phyloP scores from a whole-genome alignment of 2,888 invertebrate species.

The Galerucella calmariensis region DNA sequence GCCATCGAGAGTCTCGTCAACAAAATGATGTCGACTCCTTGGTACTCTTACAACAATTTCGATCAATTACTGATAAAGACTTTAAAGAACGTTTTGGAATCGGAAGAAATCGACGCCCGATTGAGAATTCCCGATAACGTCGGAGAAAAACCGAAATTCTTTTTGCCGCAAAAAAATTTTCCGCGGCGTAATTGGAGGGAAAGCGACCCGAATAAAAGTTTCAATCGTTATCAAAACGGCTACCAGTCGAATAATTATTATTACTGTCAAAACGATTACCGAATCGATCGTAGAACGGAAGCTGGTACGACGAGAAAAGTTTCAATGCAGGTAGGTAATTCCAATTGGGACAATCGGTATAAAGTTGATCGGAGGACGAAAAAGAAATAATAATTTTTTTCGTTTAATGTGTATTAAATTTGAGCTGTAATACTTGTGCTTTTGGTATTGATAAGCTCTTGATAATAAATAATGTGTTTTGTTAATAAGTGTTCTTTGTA shows the following conservation, averaged over 20 bases:
- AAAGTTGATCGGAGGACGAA: neutral
- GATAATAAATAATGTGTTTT: constrained; percentile 3
- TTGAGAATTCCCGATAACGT: constrained; percentile 79
- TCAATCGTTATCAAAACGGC: neutral
- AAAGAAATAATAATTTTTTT: neutral
- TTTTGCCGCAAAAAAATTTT: constrained; percentile 38
- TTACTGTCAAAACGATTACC: neutral
- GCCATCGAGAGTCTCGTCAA: constrained; percentile 51
- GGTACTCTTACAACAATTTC: constrained; percentile 73
- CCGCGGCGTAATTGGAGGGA: neutral
- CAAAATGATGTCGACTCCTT: constrained; percentile 70
- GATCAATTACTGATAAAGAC: constrained; percentile 62
- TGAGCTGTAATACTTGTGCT: neutral
- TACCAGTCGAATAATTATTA: neutral
- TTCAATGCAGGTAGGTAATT: neutral
- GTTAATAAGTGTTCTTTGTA: neutral
- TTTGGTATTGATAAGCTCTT: neutral
- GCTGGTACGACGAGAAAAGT: neutral
- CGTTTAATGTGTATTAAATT: neutral
- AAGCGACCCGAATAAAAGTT: neutral
- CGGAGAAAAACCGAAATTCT: constrained; percentile 77
- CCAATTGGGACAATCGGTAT: neutral
- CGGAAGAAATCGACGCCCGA: constrained; percentile 77
- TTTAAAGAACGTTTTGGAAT: constrained; percentile 74
- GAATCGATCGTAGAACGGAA: neutral